These are phyloP conservation scores for Atherinomorus stipes DNA, from an alignment of 2,113 vertebrate species.

Conservation along the genomic window DNA sequence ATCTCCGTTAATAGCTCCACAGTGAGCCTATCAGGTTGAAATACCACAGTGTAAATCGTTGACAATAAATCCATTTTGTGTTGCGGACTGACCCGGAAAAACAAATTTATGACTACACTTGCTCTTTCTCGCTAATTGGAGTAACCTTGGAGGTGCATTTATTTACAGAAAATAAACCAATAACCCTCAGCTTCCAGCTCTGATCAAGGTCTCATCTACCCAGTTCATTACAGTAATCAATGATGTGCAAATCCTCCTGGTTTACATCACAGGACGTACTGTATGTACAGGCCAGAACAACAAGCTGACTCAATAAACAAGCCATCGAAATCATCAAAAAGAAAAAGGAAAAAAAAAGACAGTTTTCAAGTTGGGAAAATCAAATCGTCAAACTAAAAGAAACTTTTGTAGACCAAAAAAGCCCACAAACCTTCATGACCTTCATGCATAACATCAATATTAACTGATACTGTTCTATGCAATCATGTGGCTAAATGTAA, in stretches of 20 bases:
- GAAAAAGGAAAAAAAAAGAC: slow-evolving; percentile 10
- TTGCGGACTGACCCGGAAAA: slow-evolving; percentile 61
- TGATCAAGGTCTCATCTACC: slow-evolving; percentile 42
- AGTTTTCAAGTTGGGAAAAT: slow-evolving; percentile 11
- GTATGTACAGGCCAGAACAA: background rate
- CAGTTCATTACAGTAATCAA: slow-evolving; percentile 57
- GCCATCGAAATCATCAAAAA: background rate
- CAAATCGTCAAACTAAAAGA: background rate
- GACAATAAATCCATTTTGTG: slow-evolving; percentile 76
- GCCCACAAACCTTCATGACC: background rate
- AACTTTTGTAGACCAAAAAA: background rate
- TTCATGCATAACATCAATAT: no score
- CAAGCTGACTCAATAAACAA: slow-evolving; percentile 11
- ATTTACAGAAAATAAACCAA: slow-evolving; percentile 51
- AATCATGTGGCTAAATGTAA: no score
- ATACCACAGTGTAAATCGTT: slow-evolving; percentile 60
- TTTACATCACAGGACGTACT: slow-evolving; percentile 1
- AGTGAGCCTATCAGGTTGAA: slow-evolving; percentile 62
- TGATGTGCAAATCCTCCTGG: slow-evolving; percentile 45
- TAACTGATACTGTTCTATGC: no score
- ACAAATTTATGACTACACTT: slow-evolving; percentile 54
- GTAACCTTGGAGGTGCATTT: slow-evolving; percentile 58
- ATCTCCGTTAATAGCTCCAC: slow-evolving; percentile 57
- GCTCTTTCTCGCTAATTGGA: slow-evolving; percentile 74
- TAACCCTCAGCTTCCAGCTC: slow-evolving; percentile 23